Evolutionary conservation across 2,888 invertebrate genomes (phyloP), one percentile per base, ranked within the genome.

Genomic region (Eurytoma californica): DNA sequence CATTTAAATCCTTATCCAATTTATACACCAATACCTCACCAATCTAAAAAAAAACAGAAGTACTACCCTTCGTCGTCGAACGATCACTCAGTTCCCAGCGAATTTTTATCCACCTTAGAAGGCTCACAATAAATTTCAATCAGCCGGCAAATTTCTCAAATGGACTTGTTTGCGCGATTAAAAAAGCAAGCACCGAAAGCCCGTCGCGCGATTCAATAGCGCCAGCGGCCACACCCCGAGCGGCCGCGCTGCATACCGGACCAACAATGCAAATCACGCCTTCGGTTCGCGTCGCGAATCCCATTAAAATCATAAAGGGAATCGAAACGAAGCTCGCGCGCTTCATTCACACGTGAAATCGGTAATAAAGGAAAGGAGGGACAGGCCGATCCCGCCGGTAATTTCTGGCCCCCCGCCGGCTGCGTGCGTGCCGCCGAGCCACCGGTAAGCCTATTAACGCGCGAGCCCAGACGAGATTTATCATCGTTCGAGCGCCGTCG

Each of bases 381-480:
- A 39, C 39, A 39, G 39, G 9, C 39, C 24, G 24, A 24, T 24
- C 24, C 24, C 24, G 24, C 24, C 39, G 16, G 30, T 39, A 63
- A 39, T 63, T 63, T 63, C 63, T 20, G 39, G 63, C 39, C 47
- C 39, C 47, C n/a, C 4, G 39, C 30, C 39, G 47, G 49, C 49
- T 3, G 49, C 49, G 53, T n/a, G 63, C 18, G 63, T 47, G 63
- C 53, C 14, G 4, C 14, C 4, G n/a, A 53, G 53, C 16, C 53
- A 53, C 16, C 53, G n/a, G 63, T 63, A 47, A 63, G 63, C 63
- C 47, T 63, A 63, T 47, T 63, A 63, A 63, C n/a, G 63, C 47
- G 60, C 24, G 63, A 53, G 53, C 53, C n/a, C 63, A 39, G 39
- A 18, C 18, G 30, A 63, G 63, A 63, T 63, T 63, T 63, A 39